Evolutionary conservation across 2,797 vertebrate species (phyloP), one percentile per base, ranked within the genome.

Genomic region (Microhierax caerulescens): DNA sequence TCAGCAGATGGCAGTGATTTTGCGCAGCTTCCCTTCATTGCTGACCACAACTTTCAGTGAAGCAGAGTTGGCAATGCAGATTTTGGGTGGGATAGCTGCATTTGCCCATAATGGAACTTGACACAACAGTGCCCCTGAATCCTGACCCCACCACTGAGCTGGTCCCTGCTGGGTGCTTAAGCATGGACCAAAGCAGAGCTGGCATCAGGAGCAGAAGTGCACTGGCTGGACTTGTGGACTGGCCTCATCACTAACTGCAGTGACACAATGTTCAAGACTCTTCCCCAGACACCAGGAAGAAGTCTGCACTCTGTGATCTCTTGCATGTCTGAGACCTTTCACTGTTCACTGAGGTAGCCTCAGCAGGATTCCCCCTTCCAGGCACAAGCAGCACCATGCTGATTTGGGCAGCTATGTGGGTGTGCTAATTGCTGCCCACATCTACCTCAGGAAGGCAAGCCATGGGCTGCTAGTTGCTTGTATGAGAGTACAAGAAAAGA

Each of bases 231-330:
- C 14, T 21, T 72, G 30, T 32, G 32, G 23, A 18, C 28, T 22
- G 11, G 30, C 39, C n/a, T 36, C 36, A n/a, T 4, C 41, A 34
- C 54, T 21, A 65, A 36, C 37, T 72, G 53, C 12, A 23, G 13
- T 11, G 37, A 36, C 11, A 23, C 19, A n/a, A 2, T 0, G 0
- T 7, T 45, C 64, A 27, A 2, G 18, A 37, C 24, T 24, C 20
- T 37, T 51, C 30, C 36, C 32, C 43, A 75, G 48, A 22, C 34
- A 39, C 8, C 25, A 10, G 4, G 19, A 36, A 50, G 37, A 60
- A 67, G 21, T 32, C 48, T 60, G 30, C 22, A 9, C 9, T 36
- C 32, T 51, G 34, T 54, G 39, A 12, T 25, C 22, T 51, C 41
- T 27, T 43, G 13, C 5, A 0, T 5, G 21, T 13, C 3, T 8